Percentiles rank a stretch among this genome's conserved stretches.
Evolutionary conservation across 1,140 invertebrate species (phyloP).

Genomic region (Drosophila kikkawai): DNA sequence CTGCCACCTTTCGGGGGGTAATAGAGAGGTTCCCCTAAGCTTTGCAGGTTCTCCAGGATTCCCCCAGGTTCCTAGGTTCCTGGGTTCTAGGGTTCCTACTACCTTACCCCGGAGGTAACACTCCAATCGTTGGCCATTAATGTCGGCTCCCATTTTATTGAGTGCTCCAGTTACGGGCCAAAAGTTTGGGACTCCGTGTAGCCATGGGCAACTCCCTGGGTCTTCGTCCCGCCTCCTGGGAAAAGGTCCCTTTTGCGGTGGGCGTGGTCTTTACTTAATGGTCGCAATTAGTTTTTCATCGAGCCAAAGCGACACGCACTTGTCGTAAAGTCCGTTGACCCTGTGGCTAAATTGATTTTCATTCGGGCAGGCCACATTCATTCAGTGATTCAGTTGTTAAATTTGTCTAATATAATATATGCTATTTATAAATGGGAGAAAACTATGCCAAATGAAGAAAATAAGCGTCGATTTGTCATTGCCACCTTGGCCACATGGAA

Average conservation of each 20-base stretch:
- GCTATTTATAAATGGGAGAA: slow-evolving; percentile 14
- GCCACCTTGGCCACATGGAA: slow-evolving; percentile 15
- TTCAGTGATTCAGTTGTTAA: slow-evolving; percentile 23
- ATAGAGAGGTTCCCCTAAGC: slow-evolving; percentile 15
- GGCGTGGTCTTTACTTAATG: slow-evolving; percentile 43
- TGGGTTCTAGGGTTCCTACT: not conserved
- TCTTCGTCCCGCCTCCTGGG: too few relatives aligned
- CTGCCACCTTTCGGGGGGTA: slow-evolving; percentile 45
- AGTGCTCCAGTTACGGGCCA: slow-evolving; percentile 53
- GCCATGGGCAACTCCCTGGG: slow-evolving; percentile 23
- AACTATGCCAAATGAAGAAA: slow-evolving; percentile 10
- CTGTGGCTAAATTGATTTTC: slow-evolving; percentile 67
- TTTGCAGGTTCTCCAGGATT: not conserved
- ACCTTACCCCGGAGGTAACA: not conserved
- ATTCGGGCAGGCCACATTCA: slow-evolving; percentile 16
- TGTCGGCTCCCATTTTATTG: slow-evolving; percentile 51
- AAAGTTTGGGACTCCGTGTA: slow-evolving; percentile 28
- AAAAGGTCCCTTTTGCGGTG: slow-evolving; percentile 5
- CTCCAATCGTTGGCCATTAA: slow-evolving; percentile 34
- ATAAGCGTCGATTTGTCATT: slow-evolving; percentile 1
- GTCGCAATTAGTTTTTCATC: slow-evolving; percentile 70
- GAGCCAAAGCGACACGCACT: slow-evolving; percentile 67
- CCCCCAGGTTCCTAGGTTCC: not conserved
- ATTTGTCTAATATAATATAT: not conserved
- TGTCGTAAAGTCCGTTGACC: slow-evolving; percentile 68